Percentiles rank a stretch among this genome's conserved stretches.
Evolutionary conservation across 2,113 vertebrate species (phyloP).

Genomic region (Dipodomys spectabilis): DNA sequence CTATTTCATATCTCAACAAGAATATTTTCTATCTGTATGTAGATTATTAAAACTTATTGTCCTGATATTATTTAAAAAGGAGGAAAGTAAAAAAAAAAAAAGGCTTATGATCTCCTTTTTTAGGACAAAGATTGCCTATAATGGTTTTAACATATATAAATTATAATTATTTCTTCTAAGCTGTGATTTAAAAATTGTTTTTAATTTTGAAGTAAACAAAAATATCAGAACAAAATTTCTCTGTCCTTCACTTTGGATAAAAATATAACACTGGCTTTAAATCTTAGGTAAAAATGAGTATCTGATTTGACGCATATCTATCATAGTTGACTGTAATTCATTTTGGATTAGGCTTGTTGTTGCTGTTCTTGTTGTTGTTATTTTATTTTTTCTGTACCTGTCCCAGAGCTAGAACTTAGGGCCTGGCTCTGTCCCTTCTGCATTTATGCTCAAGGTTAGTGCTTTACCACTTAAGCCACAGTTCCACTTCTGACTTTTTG

Average conservation of each 20-base stretch:
- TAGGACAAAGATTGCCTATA: background rate
- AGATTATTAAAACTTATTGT: background rate
- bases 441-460: too few species aligned
- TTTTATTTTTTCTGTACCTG: too few species aligned
- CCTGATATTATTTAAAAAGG: background rate
- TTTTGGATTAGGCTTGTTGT: background rate
- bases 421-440: too few species aligned
- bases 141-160: slow-evolving; percentile 2
- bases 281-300: background rate
- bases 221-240: background rate
- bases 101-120: background rate
- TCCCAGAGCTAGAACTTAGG: too few species aligned
- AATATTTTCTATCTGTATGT: background rate
- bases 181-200: background rate
- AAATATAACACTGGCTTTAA: slow-evolving; percentile 56
- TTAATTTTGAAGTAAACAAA: background rate
- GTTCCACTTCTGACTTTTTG: too few species aligned
- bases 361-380: too few species aligned
- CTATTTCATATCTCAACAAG: background rate
- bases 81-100: background rate
- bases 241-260: slow-evolving; percentile 40
- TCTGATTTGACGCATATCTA: background rate
- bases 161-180: background rate
- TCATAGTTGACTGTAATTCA: slow-evolving; percentile 53
- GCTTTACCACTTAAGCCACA: too few species aligned